Conservation (phyloP, 2,888 invertebrate genomes). For the Acleris laterana region DNA sequence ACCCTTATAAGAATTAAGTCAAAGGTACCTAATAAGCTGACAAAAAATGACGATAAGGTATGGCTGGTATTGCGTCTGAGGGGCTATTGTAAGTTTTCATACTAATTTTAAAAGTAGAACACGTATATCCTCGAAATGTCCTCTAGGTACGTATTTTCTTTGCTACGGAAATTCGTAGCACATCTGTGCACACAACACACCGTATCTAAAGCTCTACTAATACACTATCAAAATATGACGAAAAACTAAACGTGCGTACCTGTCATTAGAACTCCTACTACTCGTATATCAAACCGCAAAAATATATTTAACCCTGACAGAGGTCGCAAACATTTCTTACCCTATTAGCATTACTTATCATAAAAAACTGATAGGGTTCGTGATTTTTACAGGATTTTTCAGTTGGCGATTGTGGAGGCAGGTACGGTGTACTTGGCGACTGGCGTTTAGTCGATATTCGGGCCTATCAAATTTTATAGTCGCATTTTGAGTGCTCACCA, state of each 20-base stretch:
- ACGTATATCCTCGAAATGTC: neutral
- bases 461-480: constrained; percentile 47
- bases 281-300: neutral
- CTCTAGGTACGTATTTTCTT: neutral
- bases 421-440: constrained; percentile 58
- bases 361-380: constrained; percentile 52
- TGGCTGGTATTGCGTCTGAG: no score
- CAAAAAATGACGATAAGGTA: no score
- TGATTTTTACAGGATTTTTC: constrained; percentile 70
- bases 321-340: neutral
- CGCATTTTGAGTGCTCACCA: constrained; percentile 21
- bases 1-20: no score
- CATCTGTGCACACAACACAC: constrained; percentile 3
- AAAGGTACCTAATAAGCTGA: no score
- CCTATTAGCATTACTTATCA: constrained; percentile 11
- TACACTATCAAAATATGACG: constrained; percentile 11
- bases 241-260: neutral
- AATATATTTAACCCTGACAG: constrained; percentile 3
- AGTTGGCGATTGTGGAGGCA: constrained; percentile 60
- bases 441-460: constrained; percentile 67
- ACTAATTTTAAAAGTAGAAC: no score
- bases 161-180: neutral
- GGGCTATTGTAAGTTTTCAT: no score
- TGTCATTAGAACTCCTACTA: neutral
- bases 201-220: constrained; percentile 12